Conservation (phyloP, 2,113 vertebrate species). For the Bagarius yarrelli region DNA sequence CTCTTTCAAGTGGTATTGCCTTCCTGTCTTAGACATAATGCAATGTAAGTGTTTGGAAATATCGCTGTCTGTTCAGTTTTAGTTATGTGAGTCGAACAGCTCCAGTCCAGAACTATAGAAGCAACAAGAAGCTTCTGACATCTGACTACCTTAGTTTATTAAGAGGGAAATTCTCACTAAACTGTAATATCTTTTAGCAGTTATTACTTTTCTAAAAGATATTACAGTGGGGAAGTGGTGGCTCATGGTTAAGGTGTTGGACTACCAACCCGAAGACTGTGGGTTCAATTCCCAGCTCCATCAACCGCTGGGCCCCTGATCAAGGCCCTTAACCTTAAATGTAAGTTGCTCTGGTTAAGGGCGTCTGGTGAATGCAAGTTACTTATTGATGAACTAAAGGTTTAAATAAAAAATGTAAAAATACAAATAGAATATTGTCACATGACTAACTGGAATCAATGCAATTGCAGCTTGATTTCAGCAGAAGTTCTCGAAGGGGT, state of each 20-base stretch:
- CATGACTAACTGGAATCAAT: neutral
- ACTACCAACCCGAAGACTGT: too few species aligned
- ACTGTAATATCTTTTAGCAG: neutral
- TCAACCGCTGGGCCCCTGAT: too few species aligned
- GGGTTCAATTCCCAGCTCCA: too few species aligned
- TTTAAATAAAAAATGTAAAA: too few species aligned
- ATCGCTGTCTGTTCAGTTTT: neutral
- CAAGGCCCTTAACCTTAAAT: too few species aligned
- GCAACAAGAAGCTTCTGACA: neutral
- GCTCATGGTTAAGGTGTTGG: too few species aligned
- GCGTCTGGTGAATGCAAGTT: too few species aligned
- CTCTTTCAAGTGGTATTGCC: slow-evolving; percentile 4
- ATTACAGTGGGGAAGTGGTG: too few species aligned
- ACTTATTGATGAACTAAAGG: too few species aligned
- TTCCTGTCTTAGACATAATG: slow-evolving; percentile 1
- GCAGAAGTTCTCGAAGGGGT: slow-evolving; percentile 16
- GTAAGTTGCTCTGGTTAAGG: too few species aligned
- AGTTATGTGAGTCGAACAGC: neutral
- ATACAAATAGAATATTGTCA: neutral
- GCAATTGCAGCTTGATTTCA: slow-evolving; percentile 7
- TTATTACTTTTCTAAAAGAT: too few species aligned
- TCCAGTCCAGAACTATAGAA: neutral
- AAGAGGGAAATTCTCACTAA: neutral
- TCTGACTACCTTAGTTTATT: neutral
- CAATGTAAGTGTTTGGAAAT: neutral